Evolutionary conservation across 2,797 vertebrate genomes (phyloP).

Genomic region (Lagothrix lagotricha): DNA sequence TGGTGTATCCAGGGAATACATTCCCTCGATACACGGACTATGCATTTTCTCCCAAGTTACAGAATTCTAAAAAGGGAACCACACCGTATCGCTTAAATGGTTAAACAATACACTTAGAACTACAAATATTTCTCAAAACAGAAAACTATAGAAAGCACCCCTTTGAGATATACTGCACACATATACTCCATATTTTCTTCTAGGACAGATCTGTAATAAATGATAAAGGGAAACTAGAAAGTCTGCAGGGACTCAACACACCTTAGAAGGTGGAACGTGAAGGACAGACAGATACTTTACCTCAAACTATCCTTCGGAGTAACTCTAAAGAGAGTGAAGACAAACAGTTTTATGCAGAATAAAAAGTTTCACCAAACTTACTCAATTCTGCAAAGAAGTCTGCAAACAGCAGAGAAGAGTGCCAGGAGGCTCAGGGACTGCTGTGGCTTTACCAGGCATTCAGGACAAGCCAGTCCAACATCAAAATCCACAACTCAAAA

Average conservation of each 20-base stretch:
- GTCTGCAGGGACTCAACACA: not conserved
- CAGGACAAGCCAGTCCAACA: not conserved
- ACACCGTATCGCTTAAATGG: not conserved
- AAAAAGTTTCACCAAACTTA: not conserved
- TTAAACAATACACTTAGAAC: not conserved
- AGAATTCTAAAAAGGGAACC: not conserved
- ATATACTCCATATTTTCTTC: not conserved
- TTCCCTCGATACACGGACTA: not conserved
- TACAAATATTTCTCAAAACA: not conserved
- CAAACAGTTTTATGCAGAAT: not conserved
- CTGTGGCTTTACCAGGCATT: not conserved
- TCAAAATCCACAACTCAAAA: not conserved
- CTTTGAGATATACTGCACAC: not conserved
- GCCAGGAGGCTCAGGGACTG: accelerated
- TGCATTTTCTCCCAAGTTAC: not conserved
- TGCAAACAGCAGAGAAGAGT: not conserved
- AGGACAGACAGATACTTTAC: not conserved
- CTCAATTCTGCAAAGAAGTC: not conserved
- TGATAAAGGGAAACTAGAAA: not conserved
- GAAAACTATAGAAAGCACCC: not conserved
- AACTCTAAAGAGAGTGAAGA: not conserved
- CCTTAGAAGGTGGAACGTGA: not conserved
- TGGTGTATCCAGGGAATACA: too few species aligned
- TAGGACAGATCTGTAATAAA: too few species aligned
- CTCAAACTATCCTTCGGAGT: not conserved